These are phyloP conservation scores for Zygogramma bicolorata DNA, from an alignment of 2,888 invertebrate species.

Conservation along the genomic window DNA sequence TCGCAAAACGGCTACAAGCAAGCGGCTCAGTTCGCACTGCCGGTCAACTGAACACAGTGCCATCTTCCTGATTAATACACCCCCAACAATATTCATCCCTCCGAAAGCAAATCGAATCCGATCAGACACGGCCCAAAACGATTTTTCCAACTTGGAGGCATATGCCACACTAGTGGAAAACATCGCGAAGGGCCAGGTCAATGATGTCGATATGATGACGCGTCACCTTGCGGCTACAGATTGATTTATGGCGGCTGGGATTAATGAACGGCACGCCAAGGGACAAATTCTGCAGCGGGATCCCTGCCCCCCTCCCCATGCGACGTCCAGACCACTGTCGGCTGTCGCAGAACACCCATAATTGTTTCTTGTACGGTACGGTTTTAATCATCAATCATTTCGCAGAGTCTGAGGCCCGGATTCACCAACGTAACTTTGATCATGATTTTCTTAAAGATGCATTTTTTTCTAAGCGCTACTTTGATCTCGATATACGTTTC, in stretches of 20 bases:
- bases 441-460: too few relatives aligned
- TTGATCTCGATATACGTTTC: too few relatives aligned
- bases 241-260: constrained; percentile 66
- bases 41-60: too few relatives aligned
- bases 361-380: constrained; percentile 62
- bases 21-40: too few relatives aligned
- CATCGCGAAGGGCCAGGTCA: constrained; percentile 63
- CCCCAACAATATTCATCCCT: not conserved
- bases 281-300: constrained; percentile 60
- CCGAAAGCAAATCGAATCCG: not conserved
- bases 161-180: constrained; percentile 55
- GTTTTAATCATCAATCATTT: constrained; percentile 60
- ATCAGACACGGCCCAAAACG: not conserved
- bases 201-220: constrained; percentile 68
- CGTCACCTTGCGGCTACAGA: constrained; percentile 67
- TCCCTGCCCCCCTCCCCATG: constrained; percentile 49
- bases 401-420: constrained; percentile 6
- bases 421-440: too few relatives aligned
- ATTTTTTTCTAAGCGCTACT: too few relatives aligned
- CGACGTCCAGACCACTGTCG: constrained; percentile 58
- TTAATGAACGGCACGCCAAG: constrained; percentile 64
- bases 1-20: too few relatives aligned
- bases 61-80: too few relatives aligned
- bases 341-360: constrained; percentile 60
- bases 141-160: constrained; percentile 48